Percentiles rank a stretch among this genome's conserved stretches.
Conservation (phyloP, 2,113 vertebrate genomes). For the Rana temporaria region DNA sequence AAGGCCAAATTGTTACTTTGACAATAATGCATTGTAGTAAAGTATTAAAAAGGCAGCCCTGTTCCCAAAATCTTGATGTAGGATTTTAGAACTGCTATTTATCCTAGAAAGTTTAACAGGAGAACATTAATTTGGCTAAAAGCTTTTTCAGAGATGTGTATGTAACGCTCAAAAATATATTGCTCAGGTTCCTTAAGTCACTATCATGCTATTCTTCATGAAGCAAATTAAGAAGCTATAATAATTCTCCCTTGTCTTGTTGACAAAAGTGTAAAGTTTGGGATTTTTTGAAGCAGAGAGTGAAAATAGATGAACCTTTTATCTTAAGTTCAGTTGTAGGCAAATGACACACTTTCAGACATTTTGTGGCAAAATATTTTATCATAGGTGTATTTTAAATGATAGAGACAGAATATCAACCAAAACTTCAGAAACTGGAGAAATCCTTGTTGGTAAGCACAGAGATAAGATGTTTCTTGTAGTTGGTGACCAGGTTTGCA, state of each 20-base stretch:
- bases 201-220: neutral
- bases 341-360: neutral
- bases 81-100: constrained; percentile 19
- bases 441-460: too few species aligned
- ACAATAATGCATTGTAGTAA: constrained; percentile 12
- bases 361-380: neutral
- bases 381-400: too few species aligned
- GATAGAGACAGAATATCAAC: too few species aligned
- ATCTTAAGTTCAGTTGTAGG: too few species aligned
- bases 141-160: constrained; percentile 38
- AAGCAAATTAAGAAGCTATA: constrained; percentile 2
- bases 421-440: too few species aligned
- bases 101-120: neutral
- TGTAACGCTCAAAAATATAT: constrained; percentile 11
- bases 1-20: neutral
- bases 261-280: too few species aligned
- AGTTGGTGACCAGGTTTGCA: too few species aligned
- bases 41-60: neutral
- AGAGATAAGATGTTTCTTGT: too few species aligned
- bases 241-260: constrained; percentile 9
- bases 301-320: neutral
- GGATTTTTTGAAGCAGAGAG: too few species aligned
- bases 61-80: constrained; percentile 34
- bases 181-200: constrained; percentile 8
- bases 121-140: constrained; percentile 39